phyloP scores from a whole-genome alignment of 2,113 vertebrate species.

The Ailuropoda melanoleuca region DNA sequence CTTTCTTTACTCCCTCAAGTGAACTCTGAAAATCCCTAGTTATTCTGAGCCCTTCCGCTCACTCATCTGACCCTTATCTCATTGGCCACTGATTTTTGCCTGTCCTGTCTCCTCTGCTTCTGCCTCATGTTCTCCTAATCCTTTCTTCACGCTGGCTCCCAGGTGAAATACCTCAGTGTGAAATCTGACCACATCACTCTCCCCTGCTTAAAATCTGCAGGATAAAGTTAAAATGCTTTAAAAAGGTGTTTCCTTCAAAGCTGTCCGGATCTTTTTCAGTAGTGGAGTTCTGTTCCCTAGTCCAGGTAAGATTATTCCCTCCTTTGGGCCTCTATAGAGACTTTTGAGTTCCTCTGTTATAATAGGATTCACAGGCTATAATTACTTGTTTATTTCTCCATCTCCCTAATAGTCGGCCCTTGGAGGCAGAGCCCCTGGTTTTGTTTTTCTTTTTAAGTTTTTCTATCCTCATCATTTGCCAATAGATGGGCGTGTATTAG shows the following conservation, averaged over 20 bases:
- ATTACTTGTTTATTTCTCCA: neutral
- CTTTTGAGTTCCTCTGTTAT: neutral
- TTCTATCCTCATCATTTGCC: neutral
- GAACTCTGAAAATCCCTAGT: neutral
- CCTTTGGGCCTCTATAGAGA: neutral
- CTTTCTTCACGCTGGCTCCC: neutral
- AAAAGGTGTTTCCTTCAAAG: neutral
- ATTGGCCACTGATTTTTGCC: neutral
- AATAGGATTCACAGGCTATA: neutral
- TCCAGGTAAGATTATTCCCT: neutral
- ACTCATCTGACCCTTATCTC: neutral
- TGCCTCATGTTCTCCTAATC: neutral
- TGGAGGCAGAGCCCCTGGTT: neutral
- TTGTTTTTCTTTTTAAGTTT: neutral
- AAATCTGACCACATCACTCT: neutral
- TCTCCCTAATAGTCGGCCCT: neutral
- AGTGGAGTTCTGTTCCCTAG: neutral
- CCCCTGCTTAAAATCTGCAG: neutral
- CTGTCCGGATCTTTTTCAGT: neutral
- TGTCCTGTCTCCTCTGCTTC: neutral
- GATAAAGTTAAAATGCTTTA: neutral
- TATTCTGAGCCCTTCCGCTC: neutral
- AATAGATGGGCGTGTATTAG: neutral
- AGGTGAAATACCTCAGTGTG: neutral
- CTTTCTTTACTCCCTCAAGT: neutral